Base-by-base conservation (phyloP, 1,140 invertebrate genomes). In the Cyrtorhinus lividipennis region DNA sequence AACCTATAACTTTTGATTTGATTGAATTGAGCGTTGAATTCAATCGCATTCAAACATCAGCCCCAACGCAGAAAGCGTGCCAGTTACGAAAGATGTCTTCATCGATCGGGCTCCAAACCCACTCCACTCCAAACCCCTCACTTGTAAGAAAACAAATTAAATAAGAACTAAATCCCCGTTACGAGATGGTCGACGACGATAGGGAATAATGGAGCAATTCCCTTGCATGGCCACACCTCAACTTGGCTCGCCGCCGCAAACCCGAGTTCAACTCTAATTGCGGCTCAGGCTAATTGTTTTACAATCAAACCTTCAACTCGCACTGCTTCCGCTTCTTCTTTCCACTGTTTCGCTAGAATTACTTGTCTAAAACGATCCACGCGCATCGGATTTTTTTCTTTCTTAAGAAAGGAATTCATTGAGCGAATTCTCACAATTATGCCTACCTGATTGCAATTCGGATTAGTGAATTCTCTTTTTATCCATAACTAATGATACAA, bases 121-220 rank as follows among this genome's bases (percentile, higher is more conserved):
- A n/a, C n/a, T n/a, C n/a, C 8, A 53, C 8, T 3, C 12, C 8
- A 5, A 12, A 53, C 48, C 48, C 12, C 48, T 5, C 5, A 5
- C 20, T 20, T 20, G 48, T 53, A 53, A 53, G 48, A 53, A 53
- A 53, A 20, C 10, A 20, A 53, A 53, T 53, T 53, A 53, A 53
- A 53, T 53, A 53, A 53, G 48, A 12, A 53, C 48, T 53, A 53
- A 53, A 53, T 53, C 48, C 8, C 8, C 12, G 48, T 53, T 53
- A 53, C 10, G 20, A 13, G 48, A 10, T 53, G 48, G 12, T 3
- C 8, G 18, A 5, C 48, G 48, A 53, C 20, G 20, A 20, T 10
- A 53, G 18, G 48, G 20, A 53, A 53, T 53, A 53, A 53, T 53
- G 48, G 48, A 53, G 48, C 48, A 53, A 53, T 53, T 53, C 48